Evolutionary conservation across 1,140 invertebrate species (phyloP).

Genomic region (Plodia interpunctella): DNA sequence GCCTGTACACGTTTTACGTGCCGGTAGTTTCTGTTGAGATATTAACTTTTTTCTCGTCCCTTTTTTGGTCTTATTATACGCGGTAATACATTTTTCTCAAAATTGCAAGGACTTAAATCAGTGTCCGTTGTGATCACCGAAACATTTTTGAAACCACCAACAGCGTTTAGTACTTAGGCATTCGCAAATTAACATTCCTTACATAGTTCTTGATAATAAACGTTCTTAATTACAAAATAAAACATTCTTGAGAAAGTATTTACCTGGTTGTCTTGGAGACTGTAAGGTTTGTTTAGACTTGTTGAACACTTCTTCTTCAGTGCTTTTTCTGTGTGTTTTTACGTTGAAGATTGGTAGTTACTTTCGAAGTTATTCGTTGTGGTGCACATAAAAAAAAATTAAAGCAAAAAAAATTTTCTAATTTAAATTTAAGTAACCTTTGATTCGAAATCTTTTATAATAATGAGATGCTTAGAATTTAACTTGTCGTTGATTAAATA

Average conservation of each 20-base stretch:
- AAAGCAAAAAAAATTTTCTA: too few relatives aligned
- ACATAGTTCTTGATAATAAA: slow-evolving; percentile 3
- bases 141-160: slow-evolving; percentile 18
- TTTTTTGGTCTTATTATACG: slow-evolving; percentile 12
- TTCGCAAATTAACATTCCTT: slow-evolving; percentile 9
- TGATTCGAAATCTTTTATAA: too few relatives aligned
- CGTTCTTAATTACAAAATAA: slow-evolving; percentile 13
- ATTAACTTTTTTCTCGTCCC: slow-evolving; percentile 22
- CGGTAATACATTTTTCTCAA: slow-evolving; percentile 22
- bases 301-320: neutral
- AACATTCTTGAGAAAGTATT: neutral
- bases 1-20: slow-evolving; percentile 30
- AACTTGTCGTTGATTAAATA: too few relatives aligned
- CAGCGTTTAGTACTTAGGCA: slow-evolving; percentile 5
- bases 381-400: too few relatives aligned
- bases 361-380: too few relatives aligned
- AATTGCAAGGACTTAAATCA: slow-evolving; percentile 27
- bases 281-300: neutral
- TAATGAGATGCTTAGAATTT: too few relatives aligned
- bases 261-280: neutral
- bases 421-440: too few relatives aligned
- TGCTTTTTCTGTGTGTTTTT: neutral
- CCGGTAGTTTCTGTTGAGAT: slow-evolving; percentile 37
- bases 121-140: slow-evolving; percentile 17
- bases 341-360: neutral